Evolutionary conservation across 2,888 invertebrate species (phyloP).

Genomic region (Linyphia triangularis): DNA sequence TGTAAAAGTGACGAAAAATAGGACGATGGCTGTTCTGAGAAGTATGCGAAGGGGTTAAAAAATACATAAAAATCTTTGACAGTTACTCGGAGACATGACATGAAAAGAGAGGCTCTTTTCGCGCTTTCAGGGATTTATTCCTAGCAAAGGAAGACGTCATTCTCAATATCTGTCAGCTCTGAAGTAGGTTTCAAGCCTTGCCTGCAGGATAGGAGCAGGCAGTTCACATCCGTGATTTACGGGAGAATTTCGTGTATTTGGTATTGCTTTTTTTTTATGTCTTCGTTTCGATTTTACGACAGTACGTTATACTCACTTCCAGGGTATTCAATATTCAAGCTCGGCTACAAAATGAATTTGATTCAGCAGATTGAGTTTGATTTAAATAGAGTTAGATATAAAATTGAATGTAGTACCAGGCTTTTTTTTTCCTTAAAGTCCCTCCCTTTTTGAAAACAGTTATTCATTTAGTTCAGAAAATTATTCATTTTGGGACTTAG

Average conservation of each 20-base stretch:
- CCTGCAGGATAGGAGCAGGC: constrained; percentile 15
- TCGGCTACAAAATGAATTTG: not conserved
- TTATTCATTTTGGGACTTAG: too few species aligned
- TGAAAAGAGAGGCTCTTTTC: constrained; percentile 59
- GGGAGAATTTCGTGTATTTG: constrained; percentile 26
- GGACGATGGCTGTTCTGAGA: not conserved
- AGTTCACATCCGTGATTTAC: constrained; percentile 6
- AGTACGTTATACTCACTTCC: too few species aligned
- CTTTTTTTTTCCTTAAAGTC: too few species aligned
- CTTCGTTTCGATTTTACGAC: not conserved
- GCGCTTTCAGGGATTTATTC: constrained; percentile 61
- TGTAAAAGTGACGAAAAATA: constrained; percentile 43
- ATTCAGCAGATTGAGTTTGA: not conserved
- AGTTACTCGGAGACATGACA: constrained; percentile 72
- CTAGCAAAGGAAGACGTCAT: constrained; percentile 52
- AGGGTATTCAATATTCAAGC: not conserved
- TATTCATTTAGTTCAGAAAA: too few species aligned
- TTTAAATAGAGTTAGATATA: too few species aligned
- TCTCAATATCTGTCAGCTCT: constrained; percentile 63
- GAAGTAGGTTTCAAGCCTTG: constrained; percentile 48
- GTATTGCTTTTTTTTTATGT: not conserved
- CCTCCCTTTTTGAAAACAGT: too few species aligned
- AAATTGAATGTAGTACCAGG: too few species aligned
- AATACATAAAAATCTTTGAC: constrained; percentile 68
- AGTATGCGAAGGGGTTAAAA: constrained; percentile 14